Conservation (phyloP, 2,888 invertebrate species). For the Oxystoma pomonae region DNA sequence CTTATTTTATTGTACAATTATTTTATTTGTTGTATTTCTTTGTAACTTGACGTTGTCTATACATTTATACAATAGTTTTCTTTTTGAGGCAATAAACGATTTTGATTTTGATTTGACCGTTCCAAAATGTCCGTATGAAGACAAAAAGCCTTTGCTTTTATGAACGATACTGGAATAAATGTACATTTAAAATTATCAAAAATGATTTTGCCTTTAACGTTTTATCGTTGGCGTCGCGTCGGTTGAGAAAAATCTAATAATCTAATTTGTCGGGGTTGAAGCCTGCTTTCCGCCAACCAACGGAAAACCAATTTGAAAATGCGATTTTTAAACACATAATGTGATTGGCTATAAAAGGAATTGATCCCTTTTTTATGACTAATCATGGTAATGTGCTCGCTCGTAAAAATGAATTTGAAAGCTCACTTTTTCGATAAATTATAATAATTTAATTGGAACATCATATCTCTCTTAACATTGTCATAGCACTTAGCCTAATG, state of each 20-base stretch:
- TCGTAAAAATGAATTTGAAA: neutral
- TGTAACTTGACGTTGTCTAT: too few species aligned
- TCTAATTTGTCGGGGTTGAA: neutral
- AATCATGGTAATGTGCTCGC: constrained; percentile 6
- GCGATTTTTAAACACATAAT: constrained; percentile 17
- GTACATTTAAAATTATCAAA: neutral
- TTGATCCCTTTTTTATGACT: constrained; percentile 12
- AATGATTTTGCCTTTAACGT: neutral
- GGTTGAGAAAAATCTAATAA: neutral
- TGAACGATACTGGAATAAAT: too few species aligned
- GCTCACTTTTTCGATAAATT: neutral
- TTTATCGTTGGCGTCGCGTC: neutral
- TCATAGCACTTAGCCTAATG: neutral
- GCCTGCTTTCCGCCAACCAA: neutral
- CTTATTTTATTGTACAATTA: too few species aligned
- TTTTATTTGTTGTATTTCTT: too few species aligned
- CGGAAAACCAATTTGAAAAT: neutral
- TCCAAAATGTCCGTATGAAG: too few species aligned
- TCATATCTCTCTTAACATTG: neutral
- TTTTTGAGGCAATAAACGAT: too few species aligned
- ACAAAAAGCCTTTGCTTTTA: too few species aligned
- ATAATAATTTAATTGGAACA: neutral
- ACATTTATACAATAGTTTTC: too few species aligned
- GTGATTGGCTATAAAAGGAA: constrained; percentile 15
- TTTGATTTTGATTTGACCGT: too few species aligned